phyloP scores from a whole-genome alignment of 2,888 invertebrate genomes.

The Caenorhabditis imperialis region DNA sequence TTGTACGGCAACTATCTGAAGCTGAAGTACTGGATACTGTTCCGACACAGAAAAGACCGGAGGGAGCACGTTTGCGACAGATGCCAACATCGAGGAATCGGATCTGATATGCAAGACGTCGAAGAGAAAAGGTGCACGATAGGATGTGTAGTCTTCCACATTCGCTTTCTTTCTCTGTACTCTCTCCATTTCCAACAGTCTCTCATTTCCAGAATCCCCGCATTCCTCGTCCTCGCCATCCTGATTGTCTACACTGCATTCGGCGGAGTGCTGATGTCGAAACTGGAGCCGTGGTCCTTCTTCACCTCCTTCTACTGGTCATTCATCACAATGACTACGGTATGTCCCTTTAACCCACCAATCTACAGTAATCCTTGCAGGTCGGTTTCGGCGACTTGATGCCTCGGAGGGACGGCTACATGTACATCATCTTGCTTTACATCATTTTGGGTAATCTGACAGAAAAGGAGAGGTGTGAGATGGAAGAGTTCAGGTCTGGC shows the following conservation, averaged over 20 bases:
- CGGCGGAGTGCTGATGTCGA: slow-evolving; percentile 77
- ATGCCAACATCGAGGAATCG: slow-evolving; percentile 73
- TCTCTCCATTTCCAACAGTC: neutral
- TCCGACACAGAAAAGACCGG: slow-evolving; percentile 51
- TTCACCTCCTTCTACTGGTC: slow-evolving; percentile 78
- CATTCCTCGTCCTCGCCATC: slow-evolving; percentile 77
- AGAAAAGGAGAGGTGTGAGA: neutral
- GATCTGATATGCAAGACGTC: slow-evolving; percentile 71
- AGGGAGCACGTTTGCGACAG: slow-evolving; percentile 76
- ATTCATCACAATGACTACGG: slow-evolving; percentile 78
- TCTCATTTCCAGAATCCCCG: slow-evolving; percentile 73
- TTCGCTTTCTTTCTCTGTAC: too few relatives aligned
- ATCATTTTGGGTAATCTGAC: slow-evolving; percentile 74
- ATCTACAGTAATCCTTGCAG: slow-evolving; percentile 49
- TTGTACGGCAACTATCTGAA: slow-evolving; percentile 76
- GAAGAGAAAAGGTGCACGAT: slow-evolving; percentile 76
- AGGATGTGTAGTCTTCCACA: too few relatives aligned
- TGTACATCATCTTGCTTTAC: slow-evolving; percentile 77
- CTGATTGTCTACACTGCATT: slow-evolving; percentile 77
- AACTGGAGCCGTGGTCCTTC: slow-evolving; percentile 77
- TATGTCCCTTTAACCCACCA: slow-evolving; percentile 33
- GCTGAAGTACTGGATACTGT: slow-evolving; percentile 65
- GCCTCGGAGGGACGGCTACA: slow-evolving; percentile 76
- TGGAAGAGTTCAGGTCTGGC: slow-evolving; percentile 76
- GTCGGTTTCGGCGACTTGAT: slow-evolving; percentile 78